Base-by-base conservation (phyloP, 2,113 vertebrate genomes). In the Lophura nycthemera region DNA sequence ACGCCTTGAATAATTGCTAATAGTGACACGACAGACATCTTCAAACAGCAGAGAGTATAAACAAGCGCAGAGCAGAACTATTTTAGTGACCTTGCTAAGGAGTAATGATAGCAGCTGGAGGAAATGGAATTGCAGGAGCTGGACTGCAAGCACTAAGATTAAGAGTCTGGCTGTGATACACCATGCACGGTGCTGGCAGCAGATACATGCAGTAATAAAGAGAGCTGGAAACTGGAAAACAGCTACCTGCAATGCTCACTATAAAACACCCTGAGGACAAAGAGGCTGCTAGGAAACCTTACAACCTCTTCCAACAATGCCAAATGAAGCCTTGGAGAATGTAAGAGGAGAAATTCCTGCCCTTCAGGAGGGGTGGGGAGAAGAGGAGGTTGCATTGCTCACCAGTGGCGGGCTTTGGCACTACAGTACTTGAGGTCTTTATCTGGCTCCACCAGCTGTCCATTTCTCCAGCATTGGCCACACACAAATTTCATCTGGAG, bases 401-500 rank as follows among this genome's bases (percentile, higher is more conserved):
- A 99, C 99, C 97, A 97, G 95, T 99, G 99, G 40, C 97, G 98
- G 94, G 98, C 98, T 97, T 99, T 99, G 93, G 99, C 98, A 16
- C 94, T 98, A 96, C 99, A 99, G 96, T 99, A 98, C 93, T 99
- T 99, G 85, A 98, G 98, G 74, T 98, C 96, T 95, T 98, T 98
- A 97, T 99, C 98, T 5, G 99, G 98, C 91, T 99, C 99, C 30
- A 98, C 98, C 95, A 98, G 97, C 91, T 98, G 98, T 34, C 99
- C 98, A 0, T 98, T 98, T 61, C 97, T 97, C 98, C 98, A 99
- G 97, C 99, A 99, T 88, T 98, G 98, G 92, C 98, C 97, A 63
- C 99, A 99, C 52, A 98, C 98, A 83, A 99, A 99, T 98, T 99
- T 99, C 98, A 99, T 98, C 93, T 98, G 98, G 94, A 99, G 97